Evolutionary conservation across 2,888 invertebrate species (phyloP).

Genomic region (Chloroclysta siterata): DNA sequence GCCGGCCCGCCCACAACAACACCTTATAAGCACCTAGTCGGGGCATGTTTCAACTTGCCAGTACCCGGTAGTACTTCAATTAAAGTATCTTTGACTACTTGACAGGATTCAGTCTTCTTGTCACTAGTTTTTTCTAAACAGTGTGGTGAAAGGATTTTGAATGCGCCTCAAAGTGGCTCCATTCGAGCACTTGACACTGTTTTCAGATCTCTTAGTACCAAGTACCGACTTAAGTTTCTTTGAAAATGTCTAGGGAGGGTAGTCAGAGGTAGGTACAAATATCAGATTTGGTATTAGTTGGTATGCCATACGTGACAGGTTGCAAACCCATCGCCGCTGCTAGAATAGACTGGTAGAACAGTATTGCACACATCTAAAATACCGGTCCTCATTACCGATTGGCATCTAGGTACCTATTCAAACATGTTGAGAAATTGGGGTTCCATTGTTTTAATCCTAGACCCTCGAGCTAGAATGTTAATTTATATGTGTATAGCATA

Average conservation of each 20-base stretch:
- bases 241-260: no score
- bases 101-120: background rate
- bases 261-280: no score
- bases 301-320: no score
- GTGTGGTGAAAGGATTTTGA: no score
- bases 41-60: slow-evolving; percentile 24
- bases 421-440: slow-evolving; percentile 28
- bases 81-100: slow-evolving; percentile 14
- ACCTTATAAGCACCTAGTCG: slow-evolving; percentile 21
- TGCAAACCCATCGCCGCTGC: no score
- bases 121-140: no score
- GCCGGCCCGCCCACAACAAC: slow-evolving; percentile 29
- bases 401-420: slow-evolving; percentile 8
- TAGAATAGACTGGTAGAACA: no score
- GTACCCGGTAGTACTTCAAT: slow-evolving; percentile 26
- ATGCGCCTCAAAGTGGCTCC: no score
- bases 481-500: slow-evolving; percentile 10
- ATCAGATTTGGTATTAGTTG: no score
- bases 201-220: no score
- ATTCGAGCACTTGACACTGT: no score
- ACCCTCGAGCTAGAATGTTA: slow-evolving; percentile 21
- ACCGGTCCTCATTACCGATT: slow-evolving; percentile 16
- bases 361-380: background rate
- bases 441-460: slow-evolving; percentile 31
- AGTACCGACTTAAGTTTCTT: no score